Evolutionary conservation across 1,140 invertebrate species (phyloP), one percentile per base, ranked within the genome.

Genomic region (Drosophila willistoni): DNA sequence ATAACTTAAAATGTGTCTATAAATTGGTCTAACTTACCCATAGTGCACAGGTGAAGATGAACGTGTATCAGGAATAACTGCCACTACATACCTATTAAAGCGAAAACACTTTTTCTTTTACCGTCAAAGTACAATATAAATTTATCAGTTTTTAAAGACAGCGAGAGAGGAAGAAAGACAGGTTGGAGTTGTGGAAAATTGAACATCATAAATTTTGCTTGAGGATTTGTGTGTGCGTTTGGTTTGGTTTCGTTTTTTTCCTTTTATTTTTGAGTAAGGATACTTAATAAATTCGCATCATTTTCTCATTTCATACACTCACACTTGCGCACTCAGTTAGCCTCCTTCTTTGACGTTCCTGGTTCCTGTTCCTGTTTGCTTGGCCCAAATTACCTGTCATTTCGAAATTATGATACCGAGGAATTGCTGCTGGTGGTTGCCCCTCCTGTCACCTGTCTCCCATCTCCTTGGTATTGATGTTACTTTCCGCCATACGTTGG

Each of bases 221-320:
- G 75, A 66, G 84, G 84, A 87, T 87, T 86, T 51, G 19, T 55
- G 33, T 44, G 33, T 65, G 55, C n/a, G n/a, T 55, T 29, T 29
- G 29, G 44, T 44, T 44, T 68, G 65, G 68, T 78, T 66, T 7
- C 6, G 5, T 29, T 29, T 7, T 29, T 29, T 29, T 7, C 0
- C 0, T 29, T 66, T 68, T 55, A n/a, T n/a, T 67, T 73, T 73
- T 87, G 83, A 86, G 76, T 86, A 87, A 89, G 84, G 80, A 86
- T 89, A 89, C 84, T 87, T 87, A 87, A 87, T 87, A 87, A 87
- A 87, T 84, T 86, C 79, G 83, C 83, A 87, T 87, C 83, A 87
- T 87, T 87, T 87, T 87, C 79, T 70, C 84, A 87, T 87, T 87
- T 87, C 67, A 69, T 39, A 39, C 68, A 77, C 83, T 87, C 79